These are phyloP conservation scores for Benitochromis conjunctus DNA, from an alignment of 2,113 vertebrate species.

Conservation along the genomic window DNA sequence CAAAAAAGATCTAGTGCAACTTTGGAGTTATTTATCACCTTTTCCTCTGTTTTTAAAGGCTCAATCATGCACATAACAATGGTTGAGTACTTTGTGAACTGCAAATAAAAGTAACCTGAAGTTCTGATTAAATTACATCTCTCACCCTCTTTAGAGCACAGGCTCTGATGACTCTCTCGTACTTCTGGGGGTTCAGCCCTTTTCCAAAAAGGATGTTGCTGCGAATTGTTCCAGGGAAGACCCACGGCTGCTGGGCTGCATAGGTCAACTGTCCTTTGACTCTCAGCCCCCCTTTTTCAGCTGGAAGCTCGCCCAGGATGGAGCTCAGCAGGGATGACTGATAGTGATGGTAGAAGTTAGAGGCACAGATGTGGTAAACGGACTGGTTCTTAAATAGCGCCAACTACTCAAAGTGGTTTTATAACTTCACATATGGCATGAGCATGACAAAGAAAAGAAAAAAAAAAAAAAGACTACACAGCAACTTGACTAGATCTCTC, in stretches of 20 bases:
- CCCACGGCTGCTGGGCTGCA: constrained; percentile 93
- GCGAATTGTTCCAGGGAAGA: constrained; percentile 93
- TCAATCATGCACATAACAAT: background rate
- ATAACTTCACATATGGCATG: background rate
- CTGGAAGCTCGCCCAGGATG: constrained; percentile 85
- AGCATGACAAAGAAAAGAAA: background rate
- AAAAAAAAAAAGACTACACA: background rate
- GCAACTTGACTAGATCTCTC: background rate
- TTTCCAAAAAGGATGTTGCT: constrained; percentile 98
- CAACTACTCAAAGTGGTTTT: background rate
- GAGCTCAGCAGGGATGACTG: constrained; percentile 92
- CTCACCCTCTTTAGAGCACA: constrained; percentile 92
- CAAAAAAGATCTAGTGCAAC: background rate
- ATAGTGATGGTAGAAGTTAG: background rate
- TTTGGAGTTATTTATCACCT: background rate
- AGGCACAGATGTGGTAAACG: background rate
- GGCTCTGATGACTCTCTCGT: constrained; percentile 82
- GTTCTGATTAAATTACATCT: accelerated
- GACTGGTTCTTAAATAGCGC: background rate
- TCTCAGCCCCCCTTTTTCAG: constrained; percentile 76
- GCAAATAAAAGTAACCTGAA: background rate
- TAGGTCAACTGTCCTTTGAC: constrained; percentile 86
- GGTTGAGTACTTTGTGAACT: background rate
- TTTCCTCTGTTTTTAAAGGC: background rate
- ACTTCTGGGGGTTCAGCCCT: constrained; percentile 82